These are phyloP conservation scores for Caretta caretta DNA, from an alignment of 2,113 vertebrate species.

Conservation along the genomic window DNA sequence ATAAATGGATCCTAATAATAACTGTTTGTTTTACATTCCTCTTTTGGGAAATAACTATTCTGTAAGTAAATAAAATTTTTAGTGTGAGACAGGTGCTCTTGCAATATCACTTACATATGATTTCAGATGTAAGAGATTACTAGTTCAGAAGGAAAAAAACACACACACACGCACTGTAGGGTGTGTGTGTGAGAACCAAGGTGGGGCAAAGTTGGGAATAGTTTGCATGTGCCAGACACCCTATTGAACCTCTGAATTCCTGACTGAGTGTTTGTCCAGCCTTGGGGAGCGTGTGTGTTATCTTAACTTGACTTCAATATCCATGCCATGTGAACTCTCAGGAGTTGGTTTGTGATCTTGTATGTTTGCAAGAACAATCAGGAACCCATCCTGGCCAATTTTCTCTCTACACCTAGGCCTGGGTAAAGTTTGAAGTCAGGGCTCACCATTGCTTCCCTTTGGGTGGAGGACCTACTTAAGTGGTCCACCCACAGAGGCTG, in stretches of 20 bases:
- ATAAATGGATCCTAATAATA: neutral
- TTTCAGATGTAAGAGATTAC: neutral
- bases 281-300: fast-evolving
- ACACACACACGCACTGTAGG: neutral
- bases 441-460: neutral
- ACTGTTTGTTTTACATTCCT: neutral
- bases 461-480: neutral
- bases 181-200: neutral
- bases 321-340: neutral
- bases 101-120: neutral
- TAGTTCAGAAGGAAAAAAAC: neutral
- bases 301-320: neutral
- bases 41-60: neutral
- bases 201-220: neutral
- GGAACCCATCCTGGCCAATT: fast-evolving
- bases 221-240: neutral
- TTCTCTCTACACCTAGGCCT: neutral
- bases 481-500: neutral
- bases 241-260: fast-evolving
- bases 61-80: constrained; percentile 9
- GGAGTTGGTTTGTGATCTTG: neutral
- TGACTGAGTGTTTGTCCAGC: neutral
- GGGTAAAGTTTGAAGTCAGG: neutral
- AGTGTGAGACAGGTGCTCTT: fast-evolving
- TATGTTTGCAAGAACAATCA: neutral